Evolutionary conservation across 2,113 vertebrate species (phyloP).

Genomic region (Triplophysa tibetana): DNA sequence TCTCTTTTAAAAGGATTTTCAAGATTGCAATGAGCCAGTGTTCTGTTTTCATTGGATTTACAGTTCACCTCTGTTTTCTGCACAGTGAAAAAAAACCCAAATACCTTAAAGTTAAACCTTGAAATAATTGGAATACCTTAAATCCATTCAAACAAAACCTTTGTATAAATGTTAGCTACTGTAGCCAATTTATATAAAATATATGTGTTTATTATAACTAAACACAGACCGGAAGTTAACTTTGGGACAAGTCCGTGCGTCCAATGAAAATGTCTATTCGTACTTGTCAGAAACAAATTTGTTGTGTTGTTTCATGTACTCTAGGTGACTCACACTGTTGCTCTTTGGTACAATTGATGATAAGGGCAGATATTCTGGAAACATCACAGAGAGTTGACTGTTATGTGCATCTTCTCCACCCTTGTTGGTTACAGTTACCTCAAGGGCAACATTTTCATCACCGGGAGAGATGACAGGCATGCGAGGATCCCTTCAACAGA

Average conservation of each 20-base stretch:
- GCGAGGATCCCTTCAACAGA: constrained; percentile 74
- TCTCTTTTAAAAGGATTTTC: constrained; percentile 91
- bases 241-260: no score
- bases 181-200: no score
- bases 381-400: constrained; percentile 73
- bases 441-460: constrained; percentile 83
- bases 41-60: constrained; percentile 82
- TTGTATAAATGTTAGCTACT: no score
- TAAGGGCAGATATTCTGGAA: constrained; percentile 82
- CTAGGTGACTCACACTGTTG: constrained; percentile 62
- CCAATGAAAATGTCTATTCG: no score
- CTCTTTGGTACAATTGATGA: constrained; percentile 71
- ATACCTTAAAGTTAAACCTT: no score
- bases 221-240: no score
- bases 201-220: no score
- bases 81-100: constrained; percentile 30
- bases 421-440: constrained; percentile 85
- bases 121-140: background rate
- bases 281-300: background rate
- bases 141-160: background rate
- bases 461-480: constrained; percentile 83
- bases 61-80: constrained; percentile 81
- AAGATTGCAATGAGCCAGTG: constrained; percentile 82
- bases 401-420: constrained; percentile 89
- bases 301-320: background rate